Evolutionary conservation across 1,140 invertebrate genomes (phyloP).

Genomic region (Diachasmimorpha longicaudata): DNA sequence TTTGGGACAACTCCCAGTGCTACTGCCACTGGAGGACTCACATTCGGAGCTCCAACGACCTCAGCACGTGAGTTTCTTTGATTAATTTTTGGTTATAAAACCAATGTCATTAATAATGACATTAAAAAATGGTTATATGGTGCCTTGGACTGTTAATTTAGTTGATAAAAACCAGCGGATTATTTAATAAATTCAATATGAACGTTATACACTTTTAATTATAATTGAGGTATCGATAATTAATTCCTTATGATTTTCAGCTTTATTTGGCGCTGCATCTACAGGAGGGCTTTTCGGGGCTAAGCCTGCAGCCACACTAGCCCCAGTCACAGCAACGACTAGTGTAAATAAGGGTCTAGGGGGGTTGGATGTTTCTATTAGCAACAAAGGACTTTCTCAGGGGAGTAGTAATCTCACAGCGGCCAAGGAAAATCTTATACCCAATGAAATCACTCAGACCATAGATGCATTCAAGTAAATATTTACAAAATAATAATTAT

Average conservation of each 20-base stretch:
- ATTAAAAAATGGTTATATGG: too few relatives aligned
- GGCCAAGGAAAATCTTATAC: conserved; percentile 75
- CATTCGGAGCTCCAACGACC: conserved; percentile 47
- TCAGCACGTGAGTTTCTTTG: conserved; percentile 37
- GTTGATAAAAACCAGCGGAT: too few relatives aligned
- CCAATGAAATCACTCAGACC: conserved; percentile 72
- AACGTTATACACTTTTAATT: too few relatives aligned
- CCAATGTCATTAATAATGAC: too few relatives aligned
- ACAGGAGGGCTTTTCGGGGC: conserved; percentile 52
- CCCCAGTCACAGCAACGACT: conserved; percentile 46
- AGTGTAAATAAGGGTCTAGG: conserved; percentile 67
- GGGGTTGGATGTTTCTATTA: conserved; percentile 68
- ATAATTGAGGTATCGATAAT: background rate
- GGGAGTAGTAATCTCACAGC: conserved; percentile 66
- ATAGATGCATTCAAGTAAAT: conserved; percentile 69
- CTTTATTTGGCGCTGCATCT: conserved; percentile 44
- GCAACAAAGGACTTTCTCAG: conserved; percentile 63
- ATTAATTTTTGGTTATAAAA: conserved; percentile 20
- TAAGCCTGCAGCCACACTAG: conserved; percentile 42
- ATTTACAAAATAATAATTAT: background rate
- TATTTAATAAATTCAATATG: too few relatives aligned
- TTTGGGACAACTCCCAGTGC: conserved; percentile 49
- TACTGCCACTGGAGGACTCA: conserved; percentile 38
- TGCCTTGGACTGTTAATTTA: too few relatives aligned
- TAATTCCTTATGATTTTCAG: conserved; percentile 32